A percentile compares a stretch with the other conserved stretches of the same genome.
Conservation (phyloP, 2,113 vertebrate genomes). For the Rhineura floridana region DNA sequence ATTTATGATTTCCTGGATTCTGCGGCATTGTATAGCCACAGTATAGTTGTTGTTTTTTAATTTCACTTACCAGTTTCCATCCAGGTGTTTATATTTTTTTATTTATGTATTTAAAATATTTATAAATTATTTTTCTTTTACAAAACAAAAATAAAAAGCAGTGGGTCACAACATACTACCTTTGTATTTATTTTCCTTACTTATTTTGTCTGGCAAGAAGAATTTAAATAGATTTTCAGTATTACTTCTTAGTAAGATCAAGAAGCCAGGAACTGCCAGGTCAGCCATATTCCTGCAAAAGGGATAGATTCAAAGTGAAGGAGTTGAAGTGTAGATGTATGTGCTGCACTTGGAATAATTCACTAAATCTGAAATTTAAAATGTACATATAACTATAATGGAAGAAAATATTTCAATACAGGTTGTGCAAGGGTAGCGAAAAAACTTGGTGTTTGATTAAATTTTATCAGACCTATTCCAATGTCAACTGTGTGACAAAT, state of each 20-base stretch:
- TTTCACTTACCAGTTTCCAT: not conserved
- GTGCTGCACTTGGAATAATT: constrained; percentile 50
- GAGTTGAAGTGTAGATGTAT: constrained; percentile 50
- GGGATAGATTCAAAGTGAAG: constrained; percentile 57
- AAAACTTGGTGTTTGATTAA: constrained; percentile 2
- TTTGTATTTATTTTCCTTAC: constrained; percentile 37
- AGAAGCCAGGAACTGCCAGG: constrained; percentile 57
- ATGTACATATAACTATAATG: constrained; percentile 44
- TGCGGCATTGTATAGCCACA: not conserved
- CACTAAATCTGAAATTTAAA: constrained; percentile 32
- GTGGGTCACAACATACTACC: too few species aligned
- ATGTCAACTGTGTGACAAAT: not conserved
- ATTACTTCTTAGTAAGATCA: constrained; percentile 62
- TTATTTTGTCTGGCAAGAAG: constrained; percentile 42
- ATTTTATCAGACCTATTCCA: not conserved
- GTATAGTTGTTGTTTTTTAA: not conserved
- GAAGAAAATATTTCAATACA: constrained; percentile 21
- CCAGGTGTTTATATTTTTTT: not conserved
- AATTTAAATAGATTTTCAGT: constrained; percentile 64
- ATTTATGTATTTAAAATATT: not conserved
- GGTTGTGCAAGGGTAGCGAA: constrained; percentile 11
- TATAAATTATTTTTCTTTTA: too few species aligned
- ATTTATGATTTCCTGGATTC: not conserved
- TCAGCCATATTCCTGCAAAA: constrained; percentile 59
- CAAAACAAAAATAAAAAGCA: too few species aligned